Base-by-base conservation (phyloP, 2,113 vertebrate species). In the Percina caprodes region DNA sequence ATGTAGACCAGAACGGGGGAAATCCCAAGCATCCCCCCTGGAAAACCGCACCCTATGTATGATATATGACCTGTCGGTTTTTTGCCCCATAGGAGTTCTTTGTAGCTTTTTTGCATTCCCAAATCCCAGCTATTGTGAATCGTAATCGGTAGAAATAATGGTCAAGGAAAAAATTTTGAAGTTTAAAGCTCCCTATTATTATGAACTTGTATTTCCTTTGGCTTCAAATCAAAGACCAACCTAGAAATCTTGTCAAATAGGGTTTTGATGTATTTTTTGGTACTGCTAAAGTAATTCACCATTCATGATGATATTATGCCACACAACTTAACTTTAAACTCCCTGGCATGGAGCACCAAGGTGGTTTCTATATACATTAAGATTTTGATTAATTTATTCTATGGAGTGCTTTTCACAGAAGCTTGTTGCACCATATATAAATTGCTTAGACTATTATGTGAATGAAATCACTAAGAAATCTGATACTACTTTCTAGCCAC, bases 401-500 rank as follows among this genome's bases (percentile, higher is more conserved):
- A 16, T 30, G 6, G 56, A 58, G 61, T 62, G 68, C 19, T 80
- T 66, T 66, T 78, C 19, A 42, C 49, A 51, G 52, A 56, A 15
- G 19, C 63, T 60, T 78, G 66, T 55, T 70, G 70, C 24, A 16
- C 58, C 26, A 46, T 48, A 74, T 59, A 10, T 65, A 52, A 49
- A 79, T 71, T 46, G 49, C 51, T 58, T 56, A 0, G 15, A 68
- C 76, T 74, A 81, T 80, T 61, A 52, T 77, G 77, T 72, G 69
- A 62, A 82, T 88, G 60, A 77, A 87, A 81, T 65, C 39, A 55
- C 51, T 51, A 63, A 69, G 71, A 75, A 69, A 63, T 86, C 46
- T 77, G 76, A 79, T 67, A 73, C 79, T 67, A 73, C 49, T 74
- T 68, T 74, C 55, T 55, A 61, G 26, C 83, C 9, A 9, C 63